Conservation (phyloP, 2,888 invertebrate species). For the Brenthis daphne region DNA sequence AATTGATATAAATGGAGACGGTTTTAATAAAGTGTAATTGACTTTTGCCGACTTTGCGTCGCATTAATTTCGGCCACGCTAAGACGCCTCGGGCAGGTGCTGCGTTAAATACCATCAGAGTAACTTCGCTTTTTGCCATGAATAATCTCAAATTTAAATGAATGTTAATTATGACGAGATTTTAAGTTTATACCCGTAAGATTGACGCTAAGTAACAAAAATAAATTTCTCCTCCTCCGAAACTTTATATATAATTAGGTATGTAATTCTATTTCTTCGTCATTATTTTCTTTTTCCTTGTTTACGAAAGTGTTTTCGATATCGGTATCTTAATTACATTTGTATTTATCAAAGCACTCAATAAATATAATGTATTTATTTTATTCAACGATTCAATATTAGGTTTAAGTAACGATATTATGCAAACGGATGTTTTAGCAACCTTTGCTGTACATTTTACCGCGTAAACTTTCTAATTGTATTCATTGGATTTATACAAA, state of each 20-base stretch:
- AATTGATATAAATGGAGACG: constrained; percentile 83
- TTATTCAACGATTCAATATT: constrained; percentile 1
- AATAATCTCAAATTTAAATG: constrained; percentile 78
- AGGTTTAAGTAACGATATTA: neutral
- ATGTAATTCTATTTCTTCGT: constrained; percentile 21
- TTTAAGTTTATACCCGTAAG: constrained; percentile 56
- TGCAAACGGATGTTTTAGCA: neutral
- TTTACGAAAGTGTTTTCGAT: constrained; percentile 7
- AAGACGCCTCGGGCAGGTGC: constrained; percentile 79
- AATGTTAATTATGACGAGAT: constrained; percentile 77
- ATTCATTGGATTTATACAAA: too few relatives aligned
- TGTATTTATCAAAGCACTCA: constrained; percentile 5
- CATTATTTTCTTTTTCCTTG: constrained; percentile 23
- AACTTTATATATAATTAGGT: constrained; percentile 28
- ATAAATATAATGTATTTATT: constrained; percentile 10
- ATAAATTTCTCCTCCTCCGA: constrained; percentile 35
- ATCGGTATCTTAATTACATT: constrained; percentile 19
- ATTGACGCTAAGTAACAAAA: constrained; percentile 43
- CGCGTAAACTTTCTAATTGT: neutral
- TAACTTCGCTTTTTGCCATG: constrained; percentile 71
- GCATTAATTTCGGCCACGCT: constrained; percentile 81
- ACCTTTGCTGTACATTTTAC: constrained; percentile 3
- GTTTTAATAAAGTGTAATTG: constrained; percentile 83
- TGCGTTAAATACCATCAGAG: constrained; percentile 72
- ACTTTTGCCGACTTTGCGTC: constrained; percentile 81